These are phyloP conservation scores for Scrobipalpa atriplicella DNA, from an alignment of 2,888 invertebrate genomes.

Conservation along the genomic window DNA sequence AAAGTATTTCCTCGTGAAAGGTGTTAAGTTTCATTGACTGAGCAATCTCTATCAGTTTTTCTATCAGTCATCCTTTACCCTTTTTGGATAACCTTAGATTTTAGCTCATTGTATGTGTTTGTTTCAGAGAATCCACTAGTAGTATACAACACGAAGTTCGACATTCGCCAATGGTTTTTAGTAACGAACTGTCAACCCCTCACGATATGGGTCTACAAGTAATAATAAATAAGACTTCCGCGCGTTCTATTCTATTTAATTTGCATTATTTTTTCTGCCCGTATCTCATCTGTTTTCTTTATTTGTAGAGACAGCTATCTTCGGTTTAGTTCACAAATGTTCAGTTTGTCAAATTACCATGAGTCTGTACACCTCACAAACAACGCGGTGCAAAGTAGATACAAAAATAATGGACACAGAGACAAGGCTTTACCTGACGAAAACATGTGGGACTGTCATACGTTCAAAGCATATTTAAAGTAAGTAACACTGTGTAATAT, in stretches of 20 bases:
- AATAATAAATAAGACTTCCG: too few relatives aligned
- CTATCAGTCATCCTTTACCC: too few relatives aligned
- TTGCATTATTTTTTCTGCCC: too few relatives aligned
- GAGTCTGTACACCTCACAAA: slow-evolving; percentile 97
- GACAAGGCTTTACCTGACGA: slow-evolving; percentile 91
- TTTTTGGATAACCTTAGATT: too few relatives aligned
- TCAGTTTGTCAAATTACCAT: slow-evolving; percentile 92
- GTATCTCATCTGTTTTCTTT: background rate
- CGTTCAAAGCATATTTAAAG: slow-evolving; percentile 88
- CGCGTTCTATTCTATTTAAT: too few relatives aligned
- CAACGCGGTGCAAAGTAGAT: slow-evolving; percentile 96
- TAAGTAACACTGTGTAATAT: slow-evolving; percentile 53
- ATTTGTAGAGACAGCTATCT: slow-evolving; percentile 91
- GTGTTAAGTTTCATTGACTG: too few relatives aligned
- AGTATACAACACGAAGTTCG: slow-evolving; percentile 96
- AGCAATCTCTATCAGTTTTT: too few relatives aligned
- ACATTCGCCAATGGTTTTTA: slow-evolving; percentile 97
- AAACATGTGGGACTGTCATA: slow-evolving; percentile 97
- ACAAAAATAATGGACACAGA: slow-evolving; percentile 86
- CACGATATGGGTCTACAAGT: slow-evolving; percentile 96
- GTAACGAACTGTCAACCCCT: slow-evolving; percentile 95
- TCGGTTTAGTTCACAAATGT: slow-evolving; percentile 95
- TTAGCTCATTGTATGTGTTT: too few relatives aligned
- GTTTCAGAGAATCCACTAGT: slow-evolving; percentile 92
- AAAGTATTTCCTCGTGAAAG: too few relatives aligned